These are phyloP conservation scores for Clarias gariepinus DNA, from an alignment of 2,113 vertebrate genomes.

Conservation along the genomic window DNA sequence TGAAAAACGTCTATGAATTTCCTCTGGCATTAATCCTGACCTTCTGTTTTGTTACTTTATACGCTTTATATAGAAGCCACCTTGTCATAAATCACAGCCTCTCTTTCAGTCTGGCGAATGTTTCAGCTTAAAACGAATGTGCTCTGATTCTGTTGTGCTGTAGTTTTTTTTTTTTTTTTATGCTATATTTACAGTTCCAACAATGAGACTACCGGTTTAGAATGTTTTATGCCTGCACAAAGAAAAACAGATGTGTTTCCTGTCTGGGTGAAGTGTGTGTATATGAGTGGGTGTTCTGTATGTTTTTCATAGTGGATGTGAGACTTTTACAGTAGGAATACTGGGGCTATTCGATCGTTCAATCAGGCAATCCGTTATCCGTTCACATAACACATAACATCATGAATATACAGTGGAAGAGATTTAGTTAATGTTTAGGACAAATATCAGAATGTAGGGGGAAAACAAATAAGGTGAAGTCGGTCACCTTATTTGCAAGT, in stretches of 20 bases:
- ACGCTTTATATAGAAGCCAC: neutral
- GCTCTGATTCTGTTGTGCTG: conserved; percentile 2
- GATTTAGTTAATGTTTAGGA: neutral
- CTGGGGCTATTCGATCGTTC: neutral
- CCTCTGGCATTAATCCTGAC: neutral
- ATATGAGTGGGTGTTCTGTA: neutral
- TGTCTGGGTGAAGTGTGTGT: neutral
- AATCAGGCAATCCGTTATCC: neutral
- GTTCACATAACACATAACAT: neutral
- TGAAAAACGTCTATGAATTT: conserved; percentile 9
- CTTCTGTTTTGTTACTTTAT: conserved; percentile 32
- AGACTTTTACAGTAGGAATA: neutral
- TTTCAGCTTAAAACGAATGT: conserved; percentile 1
- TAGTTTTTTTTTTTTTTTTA: neutral
- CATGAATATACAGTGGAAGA: neutral
- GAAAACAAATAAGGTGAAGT: too few species aligned
- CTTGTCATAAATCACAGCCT: neutral
- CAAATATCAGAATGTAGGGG: neutral
- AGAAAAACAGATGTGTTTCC: conserved; percentile 32
- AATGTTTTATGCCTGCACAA: conserved; percentile 17
- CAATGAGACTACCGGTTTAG: conserved; percentile 19
- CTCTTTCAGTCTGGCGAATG: conserved; percentile 1
- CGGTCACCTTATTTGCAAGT: neutral
- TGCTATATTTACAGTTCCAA: conserved; percentile 11
- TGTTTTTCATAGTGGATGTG: neutral